Percentiles rank a stretch among this genome's conserved stretches.
Conservation (phyloP, 2,888 invertebrate species). For the Gasteruption jaculator region DNA sequence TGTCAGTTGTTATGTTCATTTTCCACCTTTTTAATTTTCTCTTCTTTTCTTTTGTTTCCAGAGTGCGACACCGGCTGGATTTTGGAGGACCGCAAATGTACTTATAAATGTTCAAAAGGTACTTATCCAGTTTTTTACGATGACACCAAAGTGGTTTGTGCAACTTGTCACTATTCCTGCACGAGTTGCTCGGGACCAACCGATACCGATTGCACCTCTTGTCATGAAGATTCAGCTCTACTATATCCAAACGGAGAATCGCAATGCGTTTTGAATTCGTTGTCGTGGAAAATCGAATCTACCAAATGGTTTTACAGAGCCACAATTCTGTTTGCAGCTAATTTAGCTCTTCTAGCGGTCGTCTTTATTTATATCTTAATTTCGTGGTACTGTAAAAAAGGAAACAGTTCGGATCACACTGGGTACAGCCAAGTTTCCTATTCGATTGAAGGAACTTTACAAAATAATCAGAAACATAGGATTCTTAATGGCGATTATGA, state of each 20-base stretch:
- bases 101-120: slow-evolving; percentile 56
- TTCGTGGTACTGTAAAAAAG: slow-evolving; percentile 20
- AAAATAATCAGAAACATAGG: too few relatives aligned
- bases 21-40: slow-evolving; percentile 23
- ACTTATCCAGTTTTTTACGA: slow-evolving; percentile 32
- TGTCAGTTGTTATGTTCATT: slow-evolving; percentile 1
- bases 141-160: slow-evolving; percentile 54
- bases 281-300: slow-evolving; percentile 37
- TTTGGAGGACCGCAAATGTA: slow-evolving; percentile 61
- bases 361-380: slow-evolving; percentile 26
- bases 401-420: slow-evolving; percentile 15
- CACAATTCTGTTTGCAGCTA: slow-evolving; percentile 33
- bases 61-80: slow-evolving; percentile 63
- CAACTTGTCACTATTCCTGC: slow-evolving; percentile 73
- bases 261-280: slow-evolving; percentile 33
- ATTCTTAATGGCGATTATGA: too few relatives aligned
- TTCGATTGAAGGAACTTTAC: slow-evolving; percentile 25
- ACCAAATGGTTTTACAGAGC: slow-evolving; percentile 40
- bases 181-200: slow-evolving; percentile 65
- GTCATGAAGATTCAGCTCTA: slow-evolving; percentile 63
- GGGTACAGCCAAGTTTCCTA: slow-evolving; percentile 32
- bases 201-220: slow-evolving; percentile 66
- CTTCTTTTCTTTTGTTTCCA: slow-evolving; percentile 51
- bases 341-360: slow-evolving; percentile 24
- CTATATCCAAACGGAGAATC: slow-evolving; percentile 21